Evolutionary conservation across 1,140 invertebrate genomes (phyloP).

Genomic region (Ridgeia piscesae): DNA sequence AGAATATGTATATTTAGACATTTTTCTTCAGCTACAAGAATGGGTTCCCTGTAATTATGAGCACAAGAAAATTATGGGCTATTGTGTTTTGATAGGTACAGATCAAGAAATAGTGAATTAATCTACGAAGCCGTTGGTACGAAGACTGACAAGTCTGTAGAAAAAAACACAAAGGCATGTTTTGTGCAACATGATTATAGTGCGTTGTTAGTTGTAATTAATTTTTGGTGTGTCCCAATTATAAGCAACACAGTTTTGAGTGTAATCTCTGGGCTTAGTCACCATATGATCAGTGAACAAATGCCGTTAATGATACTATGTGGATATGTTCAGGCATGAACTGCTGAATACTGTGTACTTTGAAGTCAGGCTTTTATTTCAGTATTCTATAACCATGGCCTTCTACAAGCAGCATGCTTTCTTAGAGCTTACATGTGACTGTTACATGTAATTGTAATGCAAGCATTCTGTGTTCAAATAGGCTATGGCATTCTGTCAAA

Average conservation of each 20-base stretch:
- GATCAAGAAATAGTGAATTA: not conserved
- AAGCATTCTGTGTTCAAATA: not conserved
- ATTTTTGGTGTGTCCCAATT: slow-evolving; percentile 1
- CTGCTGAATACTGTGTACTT: not conserved
- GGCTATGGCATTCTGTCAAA: not conserved
- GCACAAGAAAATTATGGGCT: not conserved
- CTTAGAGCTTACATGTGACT: not conserved
- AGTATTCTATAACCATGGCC: not conserved
- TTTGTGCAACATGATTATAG: not conserved
- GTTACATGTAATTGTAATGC: not conserved
- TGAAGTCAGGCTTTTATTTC: not conserved
- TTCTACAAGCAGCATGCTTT: not conserved
- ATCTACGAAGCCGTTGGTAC: not conserved
- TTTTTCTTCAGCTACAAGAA: not conserved
- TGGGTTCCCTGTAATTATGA: not conserved
- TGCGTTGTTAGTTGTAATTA: not conserved
- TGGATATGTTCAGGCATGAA: not conserved
- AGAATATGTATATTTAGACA: not conserved
- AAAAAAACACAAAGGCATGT: not conserved
- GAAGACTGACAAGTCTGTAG: not conserved
- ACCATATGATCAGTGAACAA: not conserved
- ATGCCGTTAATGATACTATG: not conserved
- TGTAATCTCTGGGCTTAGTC: not conserved
- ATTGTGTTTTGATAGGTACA: not conserved
- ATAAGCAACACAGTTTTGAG: not conserved